Evolutionary conservation across 2,113 vertebrate genomes (phyloP).

Genomic region (Callocephalon fimbriatum): DNA sequence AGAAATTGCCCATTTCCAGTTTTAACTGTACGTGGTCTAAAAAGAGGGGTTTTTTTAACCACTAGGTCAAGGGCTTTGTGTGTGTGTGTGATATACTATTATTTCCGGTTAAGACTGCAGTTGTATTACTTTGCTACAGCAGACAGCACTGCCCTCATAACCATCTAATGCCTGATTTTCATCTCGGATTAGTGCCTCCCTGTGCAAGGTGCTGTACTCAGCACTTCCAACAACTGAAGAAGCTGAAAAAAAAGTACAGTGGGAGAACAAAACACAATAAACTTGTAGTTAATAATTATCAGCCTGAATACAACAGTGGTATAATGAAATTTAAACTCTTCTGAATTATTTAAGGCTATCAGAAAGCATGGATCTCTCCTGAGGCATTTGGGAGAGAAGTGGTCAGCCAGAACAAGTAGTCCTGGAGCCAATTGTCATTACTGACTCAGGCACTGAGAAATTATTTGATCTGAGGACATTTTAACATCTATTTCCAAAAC

Average conservation of each 20-base stretch:
- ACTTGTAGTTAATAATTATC: not conserved
- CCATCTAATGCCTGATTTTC: not conserved
- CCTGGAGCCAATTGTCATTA: not conserved
- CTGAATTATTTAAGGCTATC: not conserved
- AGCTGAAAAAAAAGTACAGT: not conserved
- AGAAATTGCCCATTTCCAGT: not conserved
- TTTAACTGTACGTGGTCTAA: not conserved
- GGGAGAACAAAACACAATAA: not conserved
- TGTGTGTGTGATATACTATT: not conserved
- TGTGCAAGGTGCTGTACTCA: not conserved
- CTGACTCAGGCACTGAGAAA: not conserved
- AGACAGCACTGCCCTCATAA: not conserved
- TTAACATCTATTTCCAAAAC: not conserved
- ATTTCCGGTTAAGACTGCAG: not conserved
- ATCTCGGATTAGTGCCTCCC: not conserved
- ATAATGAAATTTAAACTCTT: not conserved
- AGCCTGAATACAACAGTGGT: not conserved
- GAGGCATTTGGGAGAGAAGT: not conserved
- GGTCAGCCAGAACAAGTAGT: not conserved
- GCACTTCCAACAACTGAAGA: not conserved
- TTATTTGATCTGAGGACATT: not conserved
- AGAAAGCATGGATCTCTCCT: not conserved
- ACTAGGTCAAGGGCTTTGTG: not conserved
- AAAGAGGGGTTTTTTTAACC: not conserved
- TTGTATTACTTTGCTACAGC: not conserved